A percentile compares a stretch with the other conserved stretches of the same genome.
Evolutionary conservation across 2,113 vertebrate genomes (phyloP).

Genomic region (Pteronura brasiliensis): DNA sequence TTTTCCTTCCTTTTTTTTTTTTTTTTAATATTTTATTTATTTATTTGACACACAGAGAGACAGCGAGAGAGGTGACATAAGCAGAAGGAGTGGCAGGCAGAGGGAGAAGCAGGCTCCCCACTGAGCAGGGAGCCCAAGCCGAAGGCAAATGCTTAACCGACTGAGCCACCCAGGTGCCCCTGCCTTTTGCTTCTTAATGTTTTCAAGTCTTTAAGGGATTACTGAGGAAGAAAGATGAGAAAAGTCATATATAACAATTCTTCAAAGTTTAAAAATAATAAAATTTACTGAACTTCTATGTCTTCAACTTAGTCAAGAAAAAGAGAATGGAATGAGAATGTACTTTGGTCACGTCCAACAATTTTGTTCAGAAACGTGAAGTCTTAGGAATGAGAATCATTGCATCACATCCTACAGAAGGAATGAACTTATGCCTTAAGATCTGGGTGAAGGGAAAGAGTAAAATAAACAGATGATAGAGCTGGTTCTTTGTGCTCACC

Average conservation of each 20-base stretch:
- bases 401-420: neutral
- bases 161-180: too few species aligned
- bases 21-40: too few species aligned
- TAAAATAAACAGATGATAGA: neutral
- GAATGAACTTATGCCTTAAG: neutral
- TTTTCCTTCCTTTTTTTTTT: neutral
- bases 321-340: neutral
- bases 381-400: neutral
- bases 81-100: too few species aligned
- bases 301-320: conserved; percentile 27
- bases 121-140: too few species aligned
- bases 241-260: neutral
- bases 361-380: neutral
- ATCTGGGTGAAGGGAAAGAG: neutral
- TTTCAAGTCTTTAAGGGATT: neutral
- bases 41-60: too few species aligned
- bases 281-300: neutral
- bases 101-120: too few species aligned
- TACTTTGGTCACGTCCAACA: neutral
- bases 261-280: neutral
- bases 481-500: neutral
- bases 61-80: too few species aligned
- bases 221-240: neutral
- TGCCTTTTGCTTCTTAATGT: neutral
- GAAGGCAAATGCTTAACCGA: too few species aligned